A percentile compares a stretch with the other conserved stretches of the same genome.
Conservation (phyloP, 2,888 invertebrate genomes). For the Dexiosoma caninum region DNA sequence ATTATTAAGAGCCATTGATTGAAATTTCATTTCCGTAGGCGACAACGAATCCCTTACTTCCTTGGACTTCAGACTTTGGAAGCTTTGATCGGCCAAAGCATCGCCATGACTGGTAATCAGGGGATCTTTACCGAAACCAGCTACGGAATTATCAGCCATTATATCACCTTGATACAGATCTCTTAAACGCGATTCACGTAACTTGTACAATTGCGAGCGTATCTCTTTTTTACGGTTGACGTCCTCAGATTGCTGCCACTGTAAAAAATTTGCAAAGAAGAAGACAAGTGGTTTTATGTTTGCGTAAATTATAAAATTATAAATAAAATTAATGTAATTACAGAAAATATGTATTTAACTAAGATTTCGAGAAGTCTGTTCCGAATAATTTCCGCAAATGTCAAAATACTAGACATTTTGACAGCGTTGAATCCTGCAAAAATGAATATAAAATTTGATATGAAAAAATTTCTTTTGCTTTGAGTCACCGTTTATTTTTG, state of each 20-base stretch:
- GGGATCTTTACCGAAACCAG: conserved; percentile 78
- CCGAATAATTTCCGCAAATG: no score
- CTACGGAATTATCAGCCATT: conserved; percentile 75
- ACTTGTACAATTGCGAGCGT: conserved; percentile 89
- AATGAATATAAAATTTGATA: no score
- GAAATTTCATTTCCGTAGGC: conserved; percentile 80
- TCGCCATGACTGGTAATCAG: conserved; percentile 82
- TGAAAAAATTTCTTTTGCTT: no score
- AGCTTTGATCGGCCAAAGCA: conserved; percentile 86
- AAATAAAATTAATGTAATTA: no score
- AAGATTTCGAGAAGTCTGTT: no score
- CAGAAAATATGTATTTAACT: no score
- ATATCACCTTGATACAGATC: conserved; percentile 82
- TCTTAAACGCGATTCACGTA: conserved; percentile 88
- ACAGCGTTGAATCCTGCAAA: no score
- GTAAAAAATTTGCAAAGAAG: conserved; percentile 68
- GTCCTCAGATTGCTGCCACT: conserved; percentile 93
- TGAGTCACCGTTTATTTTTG: no score
- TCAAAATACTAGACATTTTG: no score
- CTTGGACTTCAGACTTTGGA: conserved; percentile 87
- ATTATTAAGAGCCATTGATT: conserved; percentile 72
- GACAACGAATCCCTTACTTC: conserved; percentile 88
- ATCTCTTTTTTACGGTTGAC: conserved; percentile 92
- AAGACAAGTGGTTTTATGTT: no score
- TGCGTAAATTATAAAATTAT: no score